Evolutionary conservation across 2,888 invertebrate genomes (phyloP), one percentile per base, ranked within the genome.

Genomic region (Caenorhabditis wallacei): DNA sequence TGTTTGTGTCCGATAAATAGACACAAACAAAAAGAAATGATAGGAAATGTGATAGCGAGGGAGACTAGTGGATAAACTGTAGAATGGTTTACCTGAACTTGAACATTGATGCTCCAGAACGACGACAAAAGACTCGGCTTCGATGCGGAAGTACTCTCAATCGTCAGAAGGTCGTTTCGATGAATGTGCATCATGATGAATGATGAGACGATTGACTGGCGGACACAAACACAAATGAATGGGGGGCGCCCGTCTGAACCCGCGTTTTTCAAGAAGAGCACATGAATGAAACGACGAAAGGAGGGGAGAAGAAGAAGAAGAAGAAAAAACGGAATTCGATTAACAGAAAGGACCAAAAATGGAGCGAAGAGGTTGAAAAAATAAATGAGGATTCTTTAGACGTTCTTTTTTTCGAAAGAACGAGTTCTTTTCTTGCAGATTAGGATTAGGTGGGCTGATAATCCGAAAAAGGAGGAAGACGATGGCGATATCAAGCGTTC

Each of bases 81-180:
- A 10, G 10, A 40, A 40, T 13, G 13, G 40, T 40, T 40, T 13
- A 78, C 87, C 85, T 80, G 87, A 26, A 84, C 80, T 59, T 87
- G 87, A 10, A 85, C 87, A 64, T 87, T 84, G 68, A 87, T 82
- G 40, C 84, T 84, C 87, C 87, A 87, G 40, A 84, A 85, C 46
- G 87, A 87, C 1, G 87, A 87, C 26, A 87, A 35, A n/a, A 87
- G 75, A 54, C 87, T 87, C 7, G 87, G 87, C 57, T 85, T 85
- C 10, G 87, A 87, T 30, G 85, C 84, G 35, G 87, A 87, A 48
- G 84, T 85, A 37, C 79, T 68, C 35, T 85, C 84, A 26, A 87
- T 87, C 10, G 82, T 70, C 24, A 87, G 54, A 54, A 83, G 79
- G 63, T 87, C 84, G 22, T 68, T 71, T 35, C 81, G 71, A 51